Evolutionary conservation across 1,140 invertebrate genomes (phyloP).

Genomic region (Cydia splendana): DNA sequence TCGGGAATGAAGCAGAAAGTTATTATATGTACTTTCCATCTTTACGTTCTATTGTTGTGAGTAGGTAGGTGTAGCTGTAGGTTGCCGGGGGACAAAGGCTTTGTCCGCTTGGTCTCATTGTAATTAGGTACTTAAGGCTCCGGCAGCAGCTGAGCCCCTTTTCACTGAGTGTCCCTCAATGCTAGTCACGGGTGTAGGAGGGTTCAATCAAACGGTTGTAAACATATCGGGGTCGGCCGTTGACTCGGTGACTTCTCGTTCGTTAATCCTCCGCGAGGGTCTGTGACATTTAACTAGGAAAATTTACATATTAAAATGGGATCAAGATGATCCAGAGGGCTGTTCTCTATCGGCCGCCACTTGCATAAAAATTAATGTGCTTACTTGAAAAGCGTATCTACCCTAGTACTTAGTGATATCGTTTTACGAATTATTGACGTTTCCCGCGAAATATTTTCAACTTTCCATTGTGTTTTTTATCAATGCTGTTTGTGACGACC

Average conservation of each 20-base stretch:
- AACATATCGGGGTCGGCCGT: conserved; percentile 31
- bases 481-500: background rate
- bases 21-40: too few relatives aligned
- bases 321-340: conserved; percentile 1
- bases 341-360: background rate
- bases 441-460: background rate
- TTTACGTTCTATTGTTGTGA: too few relatives aligned
- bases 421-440: background rate
- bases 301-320: conserved; percentile 17
- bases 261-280: conserved; percentile 40
- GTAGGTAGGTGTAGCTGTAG: background rate
- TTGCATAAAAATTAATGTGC: background rate
- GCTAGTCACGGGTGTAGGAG: conserved; percentile 5
- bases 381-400: background rate
- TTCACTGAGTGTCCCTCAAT: conserved; percentile 17
- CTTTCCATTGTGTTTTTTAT: conserved; percentile 34
- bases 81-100: background rate
- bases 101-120: background rate
- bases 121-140: conserved; percentile 16
- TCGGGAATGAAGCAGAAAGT: too few relatives aligned
- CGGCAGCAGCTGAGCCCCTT: background rate
- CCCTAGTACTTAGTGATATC: background rate
- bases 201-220: conserved; percentile 22
- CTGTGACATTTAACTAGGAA: background rate
- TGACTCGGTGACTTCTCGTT: conserved; percentile 40